Conservation (phyloP, 2,797 vertebrate species). For the Cetoscarus ocellatus region DNA sequence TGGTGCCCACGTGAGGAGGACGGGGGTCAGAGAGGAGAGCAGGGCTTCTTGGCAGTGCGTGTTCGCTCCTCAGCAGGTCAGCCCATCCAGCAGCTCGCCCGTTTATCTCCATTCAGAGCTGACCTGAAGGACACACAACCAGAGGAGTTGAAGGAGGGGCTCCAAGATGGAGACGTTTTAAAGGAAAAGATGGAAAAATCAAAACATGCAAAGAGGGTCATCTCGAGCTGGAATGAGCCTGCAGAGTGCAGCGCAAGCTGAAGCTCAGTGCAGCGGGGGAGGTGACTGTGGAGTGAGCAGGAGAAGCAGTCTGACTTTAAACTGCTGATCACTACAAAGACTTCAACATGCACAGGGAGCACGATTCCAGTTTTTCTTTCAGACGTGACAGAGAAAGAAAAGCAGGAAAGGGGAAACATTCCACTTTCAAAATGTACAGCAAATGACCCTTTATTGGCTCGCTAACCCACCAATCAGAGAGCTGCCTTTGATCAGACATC, state of each 20-base stretch:
- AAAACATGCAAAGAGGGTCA: not conserved
- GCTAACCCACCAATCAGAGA: too few species aligned
- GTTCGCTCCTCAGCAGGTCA: constrained; percentile 66
- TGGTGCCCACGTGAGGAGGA: constrained; percentile 64
- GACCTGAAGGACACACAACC: constrained; percentile 54
- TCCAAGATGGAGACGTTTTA: not conserved
- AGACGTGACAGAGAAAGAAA: too few species aligned
- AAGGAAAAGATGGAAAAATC: not conserved
- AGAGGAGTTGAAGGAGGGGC: not conserved
- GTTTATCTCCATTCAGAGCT: constrained; percentile 64
- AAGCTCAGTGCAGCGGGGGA: not conserved
- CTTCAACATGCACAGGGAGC: not conserved
- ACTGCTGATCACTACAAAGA: not conserved
- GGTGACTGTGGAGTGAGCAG: not conserved
- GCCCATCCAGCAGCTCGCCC: constrained; percentile 56
- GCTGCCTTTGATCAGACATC: too few species aligned
- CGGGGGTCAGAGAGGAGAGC: constrained; percentile 37
- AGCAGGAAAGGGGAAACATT: too few species aligned
- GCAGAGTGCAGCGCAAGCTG: not conserved
- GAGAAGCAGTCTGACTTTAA: not conserved
- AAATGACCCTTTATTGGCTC: too few species aligned
- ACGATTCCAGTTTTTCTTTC: too few species aligned
- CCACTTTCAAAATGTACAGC: too few species aligned
- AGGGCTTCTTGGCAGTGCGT: constrained; percentile 87
- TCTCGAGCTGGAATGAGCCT: not conserved